Evolutionary conservation across 2,888 invertebrate species (phyloP), one percentile per base, ranked within the genome.

Genomic region (Phragmatobia fuliginosa): DNA sequence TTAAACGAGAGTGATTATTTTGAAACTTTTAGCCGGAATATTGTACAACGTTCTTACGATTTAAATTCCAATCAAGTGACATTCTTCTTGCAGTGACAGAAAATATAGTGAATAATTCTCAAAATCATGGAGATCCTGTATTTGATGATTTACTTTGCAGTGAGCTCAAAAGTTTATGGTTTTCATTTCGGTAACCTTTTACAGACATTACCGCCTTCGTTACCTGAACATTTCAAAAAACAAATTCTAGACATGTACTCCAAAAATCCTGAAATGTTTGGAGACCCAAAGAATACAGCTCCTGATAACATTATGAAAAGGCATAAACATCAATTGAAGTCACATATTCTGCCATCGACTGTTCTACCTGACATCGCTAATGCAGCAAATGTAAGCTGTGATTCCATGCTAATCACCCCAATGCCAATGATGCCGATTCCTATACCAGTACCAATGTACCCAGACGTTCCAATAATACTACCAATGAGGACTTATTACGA

Each of bases 401-500:
- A 41, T 45, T 3, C 65, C 8, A 5, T 62, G n/a, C 21, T 63
- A 36, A n/a, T 31, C 41, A 63, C 59, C 32, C 59, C 36, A 64
- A 62, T 63, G 62, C 49, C 56, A 11, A 61, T 49, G 38, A 66
- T 75, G 41, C 65, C 68, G 21, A 18, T 73, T 21, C 68, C 70
- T 60, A 65, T 79, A 14, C 72, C 78, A n/a, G 21, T 65, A 2
- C 70, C 63, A 28, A 38, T 76, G 2, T 77, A 73, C 10, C 72
- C 76, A 36, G 70, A 72, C 59, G 16, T 74, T 1, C 90, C 93
- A 0, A 32, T 92, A 0, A 69, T 92, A 2, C 60, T 91, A 1
- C 91, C 89, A 8, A 90, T 85, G 49, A 86, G 76, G 33, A 78
- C 90, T 0, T 86, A 87, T 33, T 94, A 78, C 73, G 93, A 94